Evolutionary conservation across 1,140 invertebrate genomes (phyloP).

Genomic region (Paralvinella palmiformis): DNA sequence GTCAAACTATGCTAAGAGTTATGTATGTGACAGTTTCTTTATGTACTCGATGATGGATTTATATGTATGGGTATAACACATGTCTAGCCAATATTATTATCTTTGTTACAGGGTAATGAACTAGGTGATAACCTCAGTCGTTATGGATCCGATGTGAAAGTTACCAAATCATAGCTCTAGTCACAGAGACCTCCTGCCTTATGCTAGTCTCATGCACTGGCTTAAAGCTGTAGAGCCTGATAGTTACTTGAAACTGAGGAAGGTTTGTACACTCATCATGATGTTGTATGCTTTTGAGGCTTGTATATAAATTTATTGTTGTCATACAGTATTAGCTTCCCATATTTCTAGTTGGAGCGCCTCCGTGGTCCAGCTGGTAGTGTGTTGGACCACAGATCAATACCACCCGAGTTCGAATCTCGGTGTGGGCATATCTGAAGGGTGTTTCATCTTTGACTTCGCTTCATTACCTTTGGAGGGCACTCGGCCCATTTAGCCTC

Average conservation of each 20-base stretch:
- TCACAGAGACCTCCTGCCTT: slow-evolving; percentile 75
- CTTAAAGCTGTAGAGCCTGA: slow-evolving; percentile 76
- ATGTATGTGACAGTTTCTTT: too few species aligned
- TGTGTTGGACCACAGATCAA: too few species aligned
- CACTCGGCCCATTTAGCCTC: too few species aligned
- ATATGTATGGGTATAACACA: not conserved
- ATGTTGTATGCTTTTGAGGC: too few species aligned
- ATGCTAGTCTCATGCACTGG: slow-evolving; percentile 86
- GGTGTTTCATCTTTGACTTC: too few species aligned
- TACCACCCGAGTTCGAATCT: too few species aligned
- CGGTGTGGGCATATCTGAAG: too few species aligned
- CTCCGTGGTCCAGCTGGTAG: too few species aligned
- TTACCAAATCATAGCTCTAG: slow-evolving; percentile 70
- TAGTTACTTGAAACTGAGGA: slow-evolving; percentile 71
- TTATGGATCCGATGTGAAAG: slow-evolving; percentile 59
- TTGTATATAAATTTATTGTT: too few species aligned
- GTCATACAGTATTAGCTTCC: too few species aligned
- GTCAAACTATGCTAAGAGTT: not conserved
- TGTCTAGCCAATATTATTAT: not conserved
- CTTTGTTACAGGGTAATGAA: slow-evolving; percentile 60
- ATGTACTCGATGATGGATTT: not conserved
- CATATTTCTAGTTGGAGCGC: too few species aligned
- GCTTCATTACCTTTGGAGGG: too few species aligned
- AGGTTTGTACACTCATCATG: slow-evolving; percentile 42
- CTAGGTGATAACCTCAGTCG: slow-evolving; percentile 56